A percentile compares a stretch with the other conserved stretches of the same genome.
Evolutionary conservation across 2,113 vertebrate species (phyloP).

Genomic region (Myodes glareolus): DNA sequence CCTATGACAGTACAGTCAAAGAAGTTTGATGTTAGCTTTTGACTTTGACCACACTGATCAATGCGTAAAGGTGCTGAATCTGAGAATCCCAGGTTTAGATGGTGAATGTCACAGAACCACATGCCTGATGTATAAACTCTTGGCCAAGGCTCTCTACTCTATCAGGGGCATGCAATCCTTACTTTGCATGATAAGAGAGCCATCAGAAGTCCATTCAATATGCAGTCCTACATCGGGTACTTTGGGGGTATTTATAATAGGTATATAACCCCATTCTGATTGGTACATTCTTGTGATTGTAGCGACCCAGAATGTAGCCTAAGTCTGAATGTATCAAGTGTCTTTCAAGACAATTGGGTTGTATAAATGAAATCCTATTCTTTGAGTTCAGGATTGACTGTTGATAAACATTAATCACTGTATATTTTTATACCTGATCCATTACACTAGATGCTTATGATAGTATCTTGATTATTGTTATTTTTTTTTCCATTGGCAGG

Average conservation of each 20-base stretch:
- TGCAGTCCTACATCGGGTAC: not conserved
- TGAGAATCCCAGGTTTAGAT: not conserved
- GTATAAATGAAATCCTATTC: not conserved
- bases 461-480: not conserved
- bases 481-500: not conserved
- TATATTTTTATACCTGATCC: not conserved
- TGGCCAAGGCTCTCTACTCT: not conserved
- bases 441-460: not conserved
- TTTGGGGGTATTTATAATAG: not conserved
- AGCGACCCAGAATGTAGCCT: not conserved
- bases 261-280: not conserved
- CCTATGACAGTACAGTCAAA: not conserved
- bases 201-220: not conserved
- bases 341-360: not conserved
- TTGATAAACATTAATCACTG: no score
- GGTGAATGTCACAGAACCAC: not conserved
- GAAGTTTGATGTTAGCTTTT: not conserved
- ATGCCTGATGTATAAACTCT: not conserved
- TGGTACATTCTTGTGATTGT: not conserved
- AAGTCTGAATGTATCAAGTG: not conserved
- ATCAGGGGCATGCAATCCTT: not conserved
- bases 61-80: not conserved
- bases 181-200: not conserved
- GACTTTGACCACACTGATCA: no score
- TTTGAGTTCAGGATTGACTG: not conserved